Evolutionary conservation across 1,140 invertebrate genomes (phyloP), one percentile per base, ranked within the genome.

Genomic region (Drosophila ambigua): DNA sequence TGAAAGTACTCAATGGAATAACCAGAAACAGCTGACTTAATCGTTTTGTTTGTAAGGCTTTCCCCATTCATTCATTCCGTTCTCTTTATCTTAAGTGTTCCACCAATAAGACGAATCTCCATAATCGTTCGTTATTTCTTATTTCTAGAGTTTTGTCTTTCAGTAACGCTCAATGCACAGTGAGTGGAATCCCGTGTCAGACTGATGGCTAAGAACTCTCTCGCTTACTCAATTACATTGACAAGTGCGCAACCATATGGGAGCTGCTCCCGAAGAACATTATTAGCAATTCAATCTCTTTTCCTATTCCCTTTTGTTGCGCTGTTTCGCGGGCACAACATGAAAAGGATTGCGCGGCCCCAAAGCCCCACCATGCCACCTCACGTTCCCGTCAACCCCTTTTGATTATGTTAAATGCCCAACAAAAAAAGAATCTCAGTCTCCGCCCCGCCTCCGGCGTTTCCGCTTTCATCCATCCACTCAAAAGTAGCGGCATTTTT

Each of bases 391-490:
- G 20, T 20, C 35, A 39, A 39, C 35, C 35, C 35, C 11, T 13
- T 39, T 43, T 15, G 46, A 51, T 52, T 55, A 53, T 43, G 72
- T 51, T 52, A 69, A 77, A 62, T 87, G 77, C 51, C 4, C 54
- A 53, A 73, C 79, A 58, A 72, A 84, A 58, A 72, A 82, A 74
- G 67, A 65, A 46, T 67, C 62, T 74, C 44, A 46, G 54, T 11
- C 26, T 45, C 60, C 57, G 55, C 26, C 39, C 45, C 45, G 26
- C 13, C 13, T 24, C 35, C 41, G 28, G 15, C 4, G 61, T 20
- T 48, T 15, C 13, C 45, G 39, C 28, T 49, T 41, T 41, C 49
- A 20, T 20, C 20, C 20, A 39, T 23, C 65, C 24, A 68, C 11
- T 15, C 2, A 28, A 79, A 64, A 50, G 53, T 59, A 64, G 68